Base-by-base conservation (phyloP, 2,797 vertebrate genomes). In the Sebastes goodei region DNA sequence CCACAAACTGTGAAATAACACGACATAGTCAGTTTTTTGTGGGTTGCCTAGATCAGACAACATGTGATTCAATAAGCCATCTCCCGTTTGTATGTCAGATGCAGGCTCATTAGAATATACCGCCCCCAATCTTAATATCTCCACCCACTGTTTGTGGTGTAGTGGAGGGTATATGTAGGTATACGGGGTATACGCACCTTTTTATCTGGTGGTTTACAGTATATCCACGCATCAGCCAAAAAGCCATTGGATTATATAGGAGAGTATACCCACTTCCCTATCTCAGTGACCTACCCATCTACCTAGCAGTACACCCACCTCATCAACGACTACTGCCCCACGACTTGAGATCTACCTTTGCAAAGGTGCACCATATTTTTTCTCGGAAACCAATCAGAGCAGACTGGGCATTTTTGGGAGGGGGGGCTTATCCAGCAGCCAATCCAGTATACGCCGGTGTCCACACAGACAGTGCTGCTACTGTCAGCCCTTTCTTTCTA, bases 71-170 rank as follows among this genome's bases (percentile, higher is more conserved):
- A 52, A 21, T 0, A n/a, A n/a, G 20, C 2, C 20, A 2, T 52
- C 20, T 52, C 49, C 49, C 49, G 0, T n/a, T n/a, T n/a, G 9
- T 52, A 21, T n/a, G 49, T 52, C 49, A 52, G 8, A 52, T 52
- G 49, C 42, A 46, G 42, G 42, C 14, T 17, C 42, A 46, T 17
- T 49, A 49, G 17, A 21, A 52, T 21, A n/a, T 21, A 52, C 0
- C 2, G 4, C 49, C 8, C 49, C 20, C 20, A 2, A 10, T 1
- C 0, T 52, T 0, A 52, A 0, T 52, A 52, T 52, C 20, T 52
- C 49, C 49, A 52, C 4, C 49, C 49, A n/a, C 4, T n/a, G 20
- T 0, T 52, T n/a, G 20, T n/a, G 49, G 49, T 52, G 9, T 5
- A 46, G 7, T 8, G 7, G 17, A 52, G 49, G 49, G 7, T 52